Evolutionary conservation across 2,888 invertebrate species (phyloP), one percentile per base, ranked within the genome.

Genomic region (Leucophora obtusa): DNA sequence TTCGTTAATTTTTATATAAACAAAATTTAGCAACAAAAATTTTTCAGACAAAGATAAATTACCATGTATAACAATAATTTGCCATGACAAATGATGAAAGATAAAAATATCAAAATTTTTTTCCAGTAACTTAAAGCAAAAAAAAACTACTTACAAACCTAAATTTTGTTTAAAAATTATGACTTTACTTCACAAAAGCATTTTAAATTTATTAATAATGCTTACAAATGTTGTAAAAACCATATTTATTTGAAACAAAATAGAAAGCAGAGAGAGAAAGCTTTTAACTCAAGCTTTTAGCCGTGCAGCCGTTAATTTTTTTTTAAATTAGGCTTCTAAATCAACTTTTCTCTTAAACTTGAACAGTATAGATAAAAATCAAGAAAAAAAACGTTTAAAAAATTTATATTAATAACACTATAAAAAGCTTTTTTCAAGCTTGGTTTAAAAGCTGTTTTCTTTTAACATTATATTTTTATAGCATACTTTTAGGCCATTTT

Each of bases 401-500:
- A n/a, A n/a, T n/a, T n/a, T n/a, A n/a, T n/a, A n/a, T n/a, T n/a
- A n/a, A n/a, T n/a, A n/a, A n/a, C n/a, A n/a, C n/a, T n/a, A 11
- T 38, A 38, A 14, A 38, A 53, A 53, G 8, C 54, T 54, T 33
- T 51, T 54, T 66, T 0, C 38, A 38, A 53, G 54, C 35, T 33
- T n/a, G 6, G 28, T n/a, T 56, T 56, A 56, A 56, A 56, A 28
- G 14, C 54, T 24, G 2, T n/a, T n/a, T n/a, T 14, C 14, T 47
- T 47, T n/a, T 47, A n/a, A 47, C 1, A 47, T 47, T 47, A 47
- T 47, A 3, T 6, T 4, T 38, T 38, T 4, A 50, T 0, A 51
- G 74, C 66, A 54, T 66, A 71, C 43, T 53, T 75, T 71, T 10
- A 51, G 75, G 79, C 79, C 58, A 28, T 35, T 33, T 21, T 33